These are phyloP conservation scores for Rhogogaster chlorosoma DNA, from an alignment of 2,888 invertebrate genomes.

Conservation along the genomic window DNA sequence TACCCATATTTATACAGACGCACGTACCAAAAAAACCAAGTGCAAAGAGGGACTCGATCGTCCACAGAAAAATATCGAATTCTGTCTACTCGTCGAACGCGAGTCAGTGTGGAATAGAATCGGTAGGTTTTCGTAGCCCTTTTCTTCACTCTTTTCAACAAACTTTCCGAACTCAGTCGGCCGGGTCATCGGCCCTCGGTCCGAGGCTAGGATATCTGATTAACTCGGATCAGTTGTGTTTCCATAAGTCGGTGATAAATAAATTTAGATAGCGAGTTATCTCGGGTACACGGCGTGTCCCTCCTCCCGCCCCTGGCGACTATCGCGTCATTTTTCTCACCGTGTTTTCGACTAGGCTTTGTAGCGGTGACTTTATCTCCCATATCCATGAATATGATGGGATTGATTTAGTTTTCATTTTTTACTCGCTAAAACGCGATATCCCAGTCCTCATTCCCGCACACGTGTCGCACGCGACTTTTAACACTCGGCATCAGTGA, in stretches of 20 bases:
- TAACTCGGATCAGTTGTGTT: slow-evolving; percentile 54
- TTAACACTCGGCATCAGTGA: not conserved
- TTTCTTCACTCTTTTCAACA: slow-evolving; percentile 2
- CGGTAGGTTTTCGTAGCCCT: not conserved
- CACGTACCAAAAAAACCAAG: slow-evolving; percentile 44
- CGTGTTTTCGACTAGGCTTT: slow-evolving; percentile 1
- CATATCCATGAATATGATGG: not conserved
- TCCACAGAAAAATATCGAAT: not conserved
- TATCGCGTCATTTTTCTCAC: slow-evolving; percentile 46
- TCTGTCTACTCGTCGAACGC: not conserved
- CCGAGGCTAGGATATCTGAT: slow-evolving; percentile 51
- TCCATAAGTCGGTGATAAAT: slow-evolving; percentile 55
- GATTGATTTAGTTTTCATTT: not conserved
- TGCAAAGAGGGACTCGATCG: not conserved
- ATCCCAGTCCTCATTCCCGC: not conserved
- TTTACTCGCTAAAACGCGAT: not conserved
- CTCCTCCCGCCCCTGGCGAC: not conserved
- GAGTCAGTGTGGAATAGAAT: not conserved
- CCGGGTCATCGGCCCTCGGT: slow-evolving; percentile 46
- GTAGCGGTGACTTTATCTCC: not conserved
- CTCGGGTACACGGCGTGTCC: slow-evolving; percentile 34
- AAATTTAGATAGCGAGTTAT: slow-evolving; percentile 54
- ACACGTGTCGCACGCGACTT: slow-evolving; percentile 9
- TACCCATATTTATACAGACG: slow-evolving; percentile 9
- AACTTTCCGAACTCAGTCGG: slow-evolving; percentile 5